Percentiles rank a stretch among this genome's conserved stretches.
These are phyloP conservation scores for Stigmatopora nigra DNA, from an alignment of 2,113 vertebrate species.

Conservation along the genomic window DNA sequence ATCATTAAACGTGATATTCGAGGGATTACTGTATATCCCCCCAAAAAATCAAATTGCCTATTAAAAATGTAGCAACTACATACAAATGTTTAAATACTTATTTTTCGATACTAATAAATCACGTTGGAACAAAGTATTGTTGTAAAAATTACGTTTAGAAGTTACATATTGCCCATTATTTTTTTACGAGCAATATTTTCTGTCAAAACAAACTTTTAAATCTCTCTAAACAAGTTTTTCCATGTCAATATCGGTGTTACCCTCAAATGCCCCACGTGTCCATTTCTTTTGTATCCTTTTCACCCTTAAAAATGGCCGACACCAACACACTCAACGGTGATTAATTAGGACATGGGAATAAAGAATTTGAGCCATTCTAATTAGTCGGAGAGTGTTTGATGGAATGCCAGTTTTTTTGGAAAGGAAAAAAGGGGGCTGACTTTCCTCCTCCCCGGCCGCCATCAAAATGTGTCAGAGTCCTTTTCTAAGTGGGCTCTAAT, in stretches of 20 bases:
- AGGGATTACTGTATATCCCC: too few species aligned
- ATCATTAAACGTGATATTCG: too few species aligned
- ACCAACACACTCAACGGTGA: conserved; percentile 51
- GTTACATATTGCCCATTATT: not conserved
- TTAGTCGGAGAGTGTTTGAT: conserved; percentile 74
- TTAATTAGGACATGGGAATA: conserved; percentile 77
- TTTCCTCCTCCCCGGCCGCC: conserved; percentile 76
- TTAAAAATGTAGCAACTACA: too few species aligned
- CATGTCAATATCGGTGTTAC: conserved; percentile 9
- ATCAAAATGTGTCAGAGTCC: conserved; percentile 71
- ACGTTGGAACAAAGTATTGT: not conserved
- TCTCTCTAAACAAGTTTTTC: not conserved
- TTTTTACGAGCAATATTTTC: not conserved
- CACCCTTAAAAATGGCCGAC: conserved; percentile 23
- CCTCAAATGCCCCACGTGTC: conserved; percentile 25
- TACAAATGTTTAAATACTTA: not conserved
- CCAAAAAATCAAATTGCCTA: too few species aligned
- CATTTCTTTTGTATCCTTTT: conserved; percentile 26
- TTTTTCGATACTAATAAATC: not conserved
- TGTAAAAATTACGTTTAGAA: not conserved
- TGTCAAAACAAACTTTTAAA: not conserved
- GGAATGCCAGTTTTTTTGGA: conserved; percentile 64
- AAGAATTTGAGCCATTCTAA: conserved; percentile 76
- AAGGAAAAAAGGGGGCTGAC: conserved; percentile 70
- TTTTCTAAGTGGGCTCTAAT: conserved; percentile 70